A percentile compares a stretch with the other conserved stretches of the same genome.
Conservation (phyloP, 2,113 vertebrate species). For the Cynoglossus semilaevis region DNA sequence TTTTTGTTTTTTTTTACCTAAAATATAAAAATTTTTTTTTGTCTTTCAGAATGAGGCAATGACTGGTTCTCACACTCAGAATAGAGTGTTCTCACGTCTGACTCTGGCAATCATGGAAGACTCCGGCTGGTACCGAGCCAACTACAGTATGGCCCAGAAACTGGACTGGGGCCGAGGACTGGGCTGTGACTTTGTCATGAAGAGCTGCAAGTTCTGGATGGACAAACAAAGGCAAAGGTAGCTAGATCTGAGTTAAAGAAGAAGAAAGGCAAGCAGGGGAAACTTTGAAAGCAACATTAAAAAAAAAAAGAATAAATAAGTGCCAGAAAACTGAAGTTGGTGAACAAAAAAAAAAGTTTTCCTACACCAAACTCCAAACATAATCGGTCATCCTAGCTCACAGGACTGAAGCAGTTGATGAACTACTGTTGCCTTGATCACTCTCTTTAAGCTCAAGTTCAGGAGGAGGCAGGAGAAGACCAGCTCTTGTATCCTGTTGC, state of each 20-base stretch:
- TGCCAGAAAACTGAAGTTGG: no score
- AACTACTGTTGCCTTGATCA: no score
- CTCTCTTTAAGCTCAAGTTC: no score
- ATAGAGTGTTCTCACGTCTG: conserved; percentile 92
- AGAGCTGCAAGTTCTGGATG: conserved; percentile 99
- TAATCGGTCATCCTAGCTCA: no score
- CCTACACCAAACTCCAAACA: no score
- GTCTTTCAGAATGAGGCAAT: conserved; percentile 92
- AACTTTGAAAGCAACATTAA: no score
- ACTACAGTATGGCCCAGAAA: conserved; percentile 95
- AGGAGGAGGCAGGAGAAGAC: no score
- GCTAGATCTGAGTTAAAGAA: background rate
- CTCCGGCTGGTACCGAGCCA: conserved; percentile 96
- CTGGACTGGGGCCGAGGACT: conserved; percentile 92
- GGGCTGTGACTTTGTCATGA: conserved; percentile 95
- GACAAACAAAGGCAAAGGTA: conserved; percentile 82
- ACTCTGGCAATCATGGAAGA: conserved; percentile 98
- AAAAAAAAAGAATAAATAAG: no score
- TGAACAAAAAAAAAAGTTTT: no score
- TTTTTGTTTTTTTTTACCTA: background rate
- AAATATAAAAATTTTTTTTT: background rate
- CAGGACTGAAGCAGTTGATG: no score
- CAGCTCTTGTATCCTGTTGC: no score
- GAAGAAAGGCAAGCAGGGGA: background rate
- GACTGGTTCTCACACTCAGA: conserved; percentile 98